Evolutionary conservation across 2,888 invertebrate genomes (phyloP), one percentile per base, ranked within the genome.

Genomic region (Aradus depressus): DNA sequence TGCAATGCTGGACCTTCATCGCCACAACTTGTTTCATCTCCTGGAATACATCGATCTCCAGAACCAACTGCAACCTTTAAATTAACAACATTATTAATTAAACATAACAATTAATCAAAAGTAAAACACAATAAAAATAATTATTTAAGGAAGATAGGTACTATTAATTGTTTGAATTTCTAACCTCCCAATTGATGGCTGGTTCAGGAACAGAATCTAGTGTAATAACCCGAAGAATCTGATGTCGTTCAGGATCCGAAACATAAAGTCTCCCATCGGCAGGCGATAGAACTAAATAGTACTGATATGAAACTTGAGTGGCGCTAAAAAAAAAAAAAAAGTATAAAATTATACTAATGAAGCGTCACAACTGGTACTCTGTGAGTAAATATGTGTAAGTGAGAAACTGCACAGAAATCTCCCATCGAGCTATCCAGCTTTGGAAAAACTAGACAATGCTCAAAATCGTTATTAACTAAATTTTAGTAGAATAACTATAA

Each of bases 221-320:
- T 0, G 82, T 77, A 35, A 89, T 69, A 1, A 88, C 81, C 62
- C 82, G 77, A 55, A 89, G 69, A 48, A 90, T 86, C 73, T 89
- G 91, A 69, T 92, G 91, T 62, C 84, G 81, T 65, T 92, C 92
- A 26, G 95, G 91, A 68, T 97, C 91, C 38, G 96, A 95, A 62
- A 98, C 86, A 70, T 95, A 96, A 45, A 98, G 76, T 65, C 88
- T 85, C 6, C 95, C 95, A 67, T 96, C 93, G 25, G 93, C 88
- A 22, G 97, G 96, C 44, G 93, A 93, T 44, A 96, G 87, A 51
- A 93, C 90, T 66, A 98, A 75, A 69, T 93, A 95, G 66, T 97
- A 97, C 65, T 93, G 91, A 70, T 97, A 95, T 23, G 93, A 90
- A 8, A 95, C 90, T 72, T 93, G 92, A 0, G 93, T 90, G 22